Conservation (phyloP, 2,113 vertebrate genomes). For the Hippocampus zosterae region DNA sequence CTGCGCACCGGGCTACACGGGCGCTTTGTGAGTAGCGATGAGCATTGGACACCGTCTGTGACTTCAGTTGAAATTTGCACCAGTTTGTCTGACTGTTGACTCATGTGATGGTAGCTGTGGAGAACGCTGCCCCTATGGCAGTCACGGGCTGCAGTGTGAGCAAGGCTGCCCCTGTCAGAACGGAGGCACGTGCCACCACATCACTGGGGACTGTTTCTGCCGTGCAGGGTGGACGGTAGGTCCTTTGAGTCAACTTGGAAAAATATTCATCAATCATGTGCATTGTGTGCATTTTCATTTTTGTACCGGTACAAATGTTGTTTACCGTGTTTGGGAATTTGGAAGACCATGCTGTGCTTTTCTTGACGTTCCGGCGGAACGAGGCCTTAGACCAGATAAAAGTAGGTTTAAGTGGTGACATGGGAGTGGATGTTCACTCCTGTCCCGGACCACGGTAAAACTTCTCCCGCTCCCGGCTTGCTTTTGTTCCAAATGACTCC, state of each 20-base stretch:
- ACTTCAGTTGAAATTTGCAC: not conserved
- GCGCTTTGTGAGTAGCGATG: conserved; percentile 86
- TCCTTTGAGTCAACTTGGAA: conserved; percentile 1
- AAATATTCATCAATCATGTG: not conserved
- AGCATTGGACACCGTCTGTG: not conserved
- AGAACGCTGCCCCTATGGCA: conserved; percentile 89
- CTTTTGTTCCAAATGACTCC: too few species aligned
- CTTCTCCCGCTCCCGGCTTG: too few species aligned
- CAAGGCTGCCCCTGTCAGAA: conserved; percentile 96
- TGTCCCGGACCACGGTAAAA: too few species aligned
- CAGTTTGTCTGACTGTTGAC: conserved; percentile 22
- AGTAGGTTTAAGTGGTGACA: too few species aligned
- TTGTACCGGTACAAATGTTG: too few species aligned
- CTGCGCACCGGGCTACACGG: conserved; percentile 89
- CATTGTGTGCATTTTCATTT: too few species aligned
- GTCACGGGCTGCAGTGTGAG: conserved; percentile 93
- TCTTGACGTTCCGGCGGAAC: too few species aligned
- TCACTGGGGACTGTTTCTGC: conserved; percentile 94
- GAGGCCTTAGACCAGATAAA: too few species aligned
- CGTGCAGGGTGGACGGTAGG: conserved; percentile 91
- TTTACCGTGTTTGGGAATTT: too few species aligned
- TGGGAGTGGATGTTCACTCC: too few species aligned
- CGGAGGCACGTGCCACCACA: conserved; percentile 90
- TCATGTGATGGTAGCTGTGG: conserved; percentile 79
- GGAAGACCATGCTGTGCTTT: too few species aligned